phyloP scores from a whole-genome alignment of 2,888 invertebrate species.

The Xestia sexstrigata region DNA sequence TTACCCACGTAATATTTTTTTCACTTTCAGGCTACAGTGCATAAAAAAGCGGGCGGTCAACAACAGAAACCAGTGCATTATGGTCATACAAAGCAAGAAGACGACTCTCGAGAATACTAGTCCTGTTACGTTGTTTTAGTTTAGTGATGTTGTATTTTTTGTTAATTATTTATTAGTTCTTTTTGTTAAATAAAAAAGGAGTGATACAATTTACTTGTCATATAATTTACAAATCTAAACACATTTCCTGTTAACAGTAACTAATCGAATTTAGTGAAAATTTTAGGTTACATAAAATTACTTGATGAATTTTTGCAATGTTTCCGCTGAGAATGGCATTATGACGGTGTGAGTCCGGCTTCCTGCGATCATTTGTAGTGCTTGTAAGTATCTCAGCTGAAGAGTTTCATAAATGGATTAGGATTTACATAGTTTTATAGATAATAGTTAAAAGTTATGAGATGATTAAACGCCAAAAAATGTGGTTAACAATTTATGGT shows the following conservation, averaged over 20 bases:
- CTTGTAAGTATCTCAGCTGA: slow-evolving; percentile 95
- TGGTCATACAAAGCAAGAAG: slow-evolving; percentile 79
- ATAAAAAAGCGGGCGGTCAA: slow-evolving; percentile 82
- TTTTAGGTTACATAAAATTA: slow-evolving; percentile 32
- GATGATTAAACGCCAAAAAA: neutral
- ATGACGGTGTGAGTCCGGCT: slow-evolving; percentile 97
- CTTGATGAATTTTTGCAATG: slow-evolving; percentile 81
- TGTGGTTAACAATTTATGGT: neutral
- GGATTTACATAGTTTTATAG: neutral
- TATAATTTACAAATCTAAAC: slow-evolving; percentile 42
- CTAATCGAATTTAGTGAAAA: neutral
- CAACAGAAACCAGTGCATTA: slow-evolving; percentile 81
- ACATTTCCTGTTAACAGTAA: neutral
- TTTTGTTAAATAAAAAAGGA: slow-evolving; percentile 65
- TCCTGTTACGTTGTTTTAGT: slow-evolving; percentile 63
- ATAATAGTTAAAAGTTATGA: neutral
- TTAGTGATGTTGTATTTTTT: slow-evolving; percentile 61
- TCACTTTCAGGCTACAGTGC: slow-evolving; percentile 84
- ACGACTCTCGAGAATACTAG: slow-evolving; percentile 86
- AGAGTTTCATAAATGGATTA: slow-evolving; percentile 32
- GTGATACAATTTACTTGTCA: slow-evolving; percentile 29
- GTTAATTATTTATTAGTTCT: slow-evolving; percentile 79
- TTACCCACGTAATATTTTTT: neutral
- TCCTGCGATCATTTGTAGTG: slow-evolving; percentile 95
- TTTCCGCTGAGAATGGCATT: slow-evolving; percentile 95